A percentile compares a stretch with the other conserved stretches of the same genome.
phyloP scores from a whole-genome alignment of 2,113 vertebrate species.

The Apistogramma diplotaenia region DNA sequence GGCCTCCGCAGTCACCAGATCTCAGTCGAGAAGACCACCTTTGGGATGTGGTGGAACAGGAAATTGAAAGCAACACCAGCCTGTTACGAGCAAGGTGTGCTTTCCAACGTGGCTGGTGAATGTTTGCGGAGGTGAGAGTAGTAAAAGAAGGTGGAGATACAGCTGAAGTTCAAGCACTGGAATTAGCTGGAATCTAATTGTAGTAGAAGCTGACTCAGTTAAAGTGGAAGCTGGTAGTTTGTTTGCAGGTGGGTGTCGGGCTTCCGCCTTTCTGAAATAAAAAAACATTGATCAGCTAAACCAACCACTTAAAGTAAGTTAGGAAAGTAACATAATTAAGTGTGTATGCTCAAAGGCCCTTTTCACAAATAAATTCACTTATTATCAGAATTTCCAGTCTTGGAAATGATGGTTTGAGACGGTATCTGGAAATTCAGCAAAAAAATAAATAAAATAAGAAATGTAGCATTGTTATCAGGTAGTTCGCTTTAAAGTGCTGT shows the following conservation, averaged over 20 bases:
- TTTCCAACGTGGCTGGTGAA: not conserved
- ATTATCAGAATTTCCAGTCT: not conserved
- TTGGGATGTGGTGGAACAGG: not conserved
- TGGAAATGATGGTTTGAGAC: not conserved
- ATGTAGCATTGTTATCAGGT: not conserved
- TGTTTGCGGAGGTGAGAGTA: not conserved
- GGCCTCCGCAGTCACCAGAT: not conserved
- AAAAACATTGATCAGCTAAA: not conserved
- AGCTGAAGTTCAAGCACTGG: not conserved
- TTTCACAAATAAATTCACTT: not conserved
- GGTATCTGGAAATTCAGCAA: not conserved
- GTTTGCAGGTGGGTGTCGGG: not conserved
- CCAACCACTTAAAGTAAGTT: not conserved
- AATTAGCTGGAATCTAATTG: not conserved
- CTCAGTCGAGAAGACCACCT: not conserved
- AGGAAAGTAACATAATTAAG: not conserved
- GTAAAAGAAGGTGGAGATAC: not conserved
- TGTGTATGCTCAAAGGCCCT: not conserved
- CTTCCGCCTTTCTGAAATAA: not conserved
- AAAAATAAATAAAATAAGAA: not conserved
- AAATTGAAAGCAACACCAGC: not conserved
- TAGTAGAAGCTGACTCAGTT: not conserved
- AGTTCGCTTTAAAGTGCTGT: not conserved
- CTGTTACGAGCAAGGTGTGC: not conserved
- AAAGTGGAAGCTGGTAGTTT: not conserved